A percentile compares a stretch with the other conserved stretches of the same genome.
phyloP scores from a whole-genome alignment of 2,113 vertebrate species.

The Nycticorax nycticorax region DNA sequence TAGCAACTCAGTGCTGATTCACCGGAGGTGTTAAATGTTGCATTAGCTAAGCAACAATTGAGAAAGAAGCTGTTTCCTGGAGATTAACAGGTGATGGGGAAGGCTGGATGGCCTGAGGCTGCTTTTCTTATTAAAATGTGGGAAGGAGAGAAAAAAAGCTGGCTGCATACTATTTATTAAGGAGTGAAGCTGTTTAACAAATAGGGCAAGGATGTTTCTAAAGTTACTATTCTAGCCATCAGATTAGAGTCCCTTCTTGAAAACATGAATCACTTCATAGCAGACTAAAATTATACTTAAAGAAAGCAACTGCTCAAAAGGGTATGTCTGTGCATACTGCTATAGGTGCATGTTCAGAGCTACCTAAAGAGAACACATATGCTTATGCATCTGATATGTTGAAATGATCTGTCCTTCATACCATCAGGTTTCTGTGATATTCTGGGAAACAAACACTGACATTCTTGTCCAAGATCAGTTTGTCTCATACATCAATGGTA shows the following conservation, averaged over 20 bases:
- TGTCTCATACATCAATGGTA: background rate
- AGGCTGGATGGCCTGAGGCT: constrained; percentile 2
- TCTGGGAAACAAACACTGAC: background rate
- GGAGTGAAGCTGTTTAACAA: background rate
- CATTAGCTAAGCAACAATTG: constrained; percentile 18
- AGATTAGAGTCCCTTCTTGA: background rate
- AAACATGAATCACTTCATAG: background rate
- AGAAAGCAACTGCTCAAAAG: background rate
- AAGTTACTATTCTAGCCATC: background rate
- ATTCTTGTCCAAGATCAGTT: background rate
- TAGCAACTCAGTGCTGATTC: background rate
- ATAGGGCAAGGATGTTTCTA: background rate
- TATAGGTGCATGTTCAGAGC: background rate
- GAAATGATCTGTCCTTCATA: background rate
- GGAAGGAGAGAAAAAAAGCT: background rate
- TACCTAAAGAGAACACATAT: background rate
- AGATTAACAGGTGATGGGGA: constrained; percentile 28
- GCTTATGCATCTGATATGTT: background rate
- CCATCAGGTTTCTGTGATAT: background rate
- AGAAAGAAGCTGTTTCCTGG: constrained; percentile 34
- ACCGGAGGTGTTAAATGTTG: background rate
- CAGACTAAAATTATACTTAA: background rate
- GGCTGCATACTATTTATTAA: background rate
- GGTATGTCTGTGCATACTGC: background rate
- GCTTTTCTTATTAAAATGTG: constrained; percentile 25